These are phyloP conservation scores for Anguilla japonica DNA, from an alignment of 2,113 vertebrate genomes.

Conservation along the genomic window DNA sequence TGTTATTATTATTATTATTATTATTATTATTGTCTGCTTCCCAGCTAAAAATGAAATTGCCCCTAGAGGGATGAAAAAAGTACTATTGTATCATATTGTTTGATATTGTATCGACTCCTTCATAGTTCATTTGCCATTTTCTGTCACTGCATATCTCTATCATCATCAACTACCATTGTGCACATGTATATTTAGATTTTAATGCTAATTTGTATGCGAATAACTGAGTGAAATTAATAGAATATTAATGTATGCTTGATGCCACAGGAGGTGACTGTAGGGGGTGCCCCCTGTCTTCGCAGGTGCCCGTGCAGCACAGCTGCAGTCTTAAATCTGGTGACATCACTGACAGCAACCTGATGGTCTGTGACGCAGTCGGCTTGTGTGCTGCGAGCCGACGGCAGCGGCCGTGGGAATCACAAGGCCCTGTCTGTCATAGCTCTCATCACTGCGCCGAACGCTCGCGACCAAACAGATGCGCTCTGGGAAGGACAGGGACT, in stretches of 20 bases:
- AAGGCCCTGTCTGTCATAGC: neutral
- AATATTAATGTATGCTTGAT: neutral
- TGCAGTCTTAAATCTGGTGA: neutral
- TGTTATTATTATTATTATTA: neutral
- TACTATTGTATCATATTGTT: no score
- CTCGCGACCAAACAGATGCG: no score
- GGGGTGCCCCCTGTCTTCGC: neutral
- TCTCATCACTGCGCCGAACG: no score
- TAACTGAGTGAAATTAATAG: neutral
- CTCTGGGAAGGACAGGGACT: no score
- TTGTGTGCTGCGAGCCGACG: neutral
- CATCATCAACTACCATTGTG: no score
- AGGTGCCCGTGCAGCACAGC: neutral
- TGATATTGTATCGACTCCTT: no score
- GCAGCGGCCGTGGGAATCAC: neutral
- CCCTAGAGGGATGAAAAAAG: no score
- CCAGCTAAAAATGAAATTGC: no score
- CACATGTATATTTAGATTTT: neutral
- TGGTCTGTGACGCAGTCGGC: neutral
- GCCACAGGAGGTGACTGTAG: neutral
- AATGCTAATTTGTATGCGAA: neutral
- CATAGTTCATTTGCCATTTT: no score
- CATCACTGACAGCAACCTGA: neutral
- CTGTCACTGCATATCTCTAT: no score
- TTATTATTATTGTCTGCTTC: neutral